Percentiles rank a stretch among this genome's conserved stretches.
phyloP scores from a whole-genome alignment of 2,797 vertebrate species.

The Tenualosa ilisha region DNA sequence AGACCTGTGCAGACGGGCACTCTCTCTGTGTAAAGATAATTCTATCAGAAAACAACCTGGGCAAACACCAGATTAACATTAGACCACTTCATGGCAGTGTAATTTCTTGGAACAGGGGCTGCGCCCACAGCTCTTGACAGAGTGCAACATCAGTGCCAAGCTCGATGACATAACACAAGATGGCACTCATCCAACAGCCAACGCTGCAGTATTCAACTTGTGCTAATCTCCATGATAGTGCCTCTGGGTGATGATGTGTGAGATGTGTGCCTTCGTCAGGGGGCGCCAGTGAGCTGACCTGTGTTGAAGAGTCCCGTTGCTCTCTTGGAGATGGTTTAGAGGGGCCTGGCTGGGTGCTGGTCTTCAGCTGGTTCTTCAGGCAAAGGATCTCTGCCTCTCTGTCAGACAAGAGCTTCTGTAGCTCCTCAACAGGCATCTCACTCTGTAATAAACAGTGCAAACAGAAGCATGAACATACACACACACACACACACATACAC shows the following conservation, averaged over 20 bases:
- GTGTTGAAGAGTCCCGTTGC: slow-evolving; percentile 24
- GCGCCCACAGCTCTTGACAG: background rate
- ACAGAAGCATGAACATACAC: background rate
- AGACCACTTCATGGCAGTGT: background rate
- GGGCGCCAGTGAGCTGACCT: slow-evolving; percentile 48
- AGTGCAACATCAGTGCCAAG: background rate
- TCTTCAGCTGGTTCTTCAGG: slow-evolving; percentile 58
- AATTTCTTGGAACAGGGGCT: background rate
- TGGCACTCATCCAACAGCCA: background rate
- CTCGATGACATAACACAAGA: background rate
- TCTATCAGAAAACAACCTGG: no score
- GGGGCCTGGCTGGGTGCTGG: slow-evolving; percentile 16
- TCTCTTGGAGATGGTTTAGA: background rate
- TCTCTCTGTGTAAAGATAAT: no score
- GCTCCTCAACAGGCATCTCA: slow-evolving; percentile 39
- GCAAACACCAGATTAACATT: background rate
- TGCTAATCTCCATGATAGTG: background rate
- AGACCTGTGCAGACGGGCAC: no score
- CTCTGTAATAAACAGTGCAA: slow-evolving; percentile 24
- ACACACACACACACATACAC: background rate
- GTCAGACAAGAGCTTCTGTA: slow-evolving; percentile 56
- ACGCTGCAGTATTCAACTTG: background rate
- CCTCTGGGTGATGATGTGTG: background rate
- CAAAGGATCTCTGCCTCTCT: slow-evolving; percentile 59
- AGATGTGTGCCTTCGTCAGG: no score